Evolutionary conservation across 1,140 invertebrate species (phyloP), one percentile per base, ranked within the genome.

Genomic region (Calliopsis andreniformis): DNA sequence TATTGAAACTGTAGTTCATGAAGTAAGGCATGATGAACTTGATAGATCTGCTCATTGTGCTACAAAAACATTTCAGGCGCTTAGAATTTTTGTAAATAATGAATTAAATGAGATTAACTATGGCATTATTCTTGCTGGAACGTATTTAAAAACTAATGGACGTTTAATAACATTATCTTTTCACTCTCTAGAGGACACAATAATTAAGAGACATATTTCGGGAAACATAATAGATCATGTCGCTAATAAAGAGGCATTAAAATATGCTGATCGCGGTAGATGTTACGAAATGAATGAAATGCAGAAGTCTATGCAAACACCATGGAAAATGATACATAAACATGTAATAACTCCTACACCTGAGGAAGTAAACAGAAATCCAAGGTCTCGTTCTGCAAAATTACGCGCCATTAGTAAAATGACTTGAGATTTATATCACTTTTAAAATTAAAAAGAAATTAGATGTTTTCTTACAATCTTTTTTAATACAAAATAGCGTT

Each of bases 21-120:
- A 95, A 71, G 82, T 89, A 55, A 76, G 81, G 28, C 0, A 14
- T 12, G 97, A 98, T 89, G 96, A 95, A 90, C 87, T 97, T 39
- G 93, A 95, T 49, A 93, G 96, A 82, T 93, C 93, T n/a, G 89
- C 95, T 7, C 97, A 98, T 88, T 93, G 94, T 76, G 98, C 98
- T 0, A 98, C 97, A 3, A 98, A 98, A 94, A 95, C 97, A 0
- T 99, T 99, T 92, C 97, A 98, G 93, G 98, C 98, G 0, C 89
- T 99, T 68, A 93, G 98, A 83, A 99, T 99, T 79, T 98, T 99
- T 92, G 97, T 99, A 0, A 99, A 99, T 89, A 97, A 99, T 91
- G 98, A 99, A 93, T 91, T 99, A 0, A 99, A 99, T 91, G 98
- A 99, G 93, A 94, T 99, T 5, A 97, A 98, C 92, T 97, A 97